Base-by-base conservation (phyloP, 2,888 invertebrate species). In the Hirtodrosophila histrioides region DNA sequence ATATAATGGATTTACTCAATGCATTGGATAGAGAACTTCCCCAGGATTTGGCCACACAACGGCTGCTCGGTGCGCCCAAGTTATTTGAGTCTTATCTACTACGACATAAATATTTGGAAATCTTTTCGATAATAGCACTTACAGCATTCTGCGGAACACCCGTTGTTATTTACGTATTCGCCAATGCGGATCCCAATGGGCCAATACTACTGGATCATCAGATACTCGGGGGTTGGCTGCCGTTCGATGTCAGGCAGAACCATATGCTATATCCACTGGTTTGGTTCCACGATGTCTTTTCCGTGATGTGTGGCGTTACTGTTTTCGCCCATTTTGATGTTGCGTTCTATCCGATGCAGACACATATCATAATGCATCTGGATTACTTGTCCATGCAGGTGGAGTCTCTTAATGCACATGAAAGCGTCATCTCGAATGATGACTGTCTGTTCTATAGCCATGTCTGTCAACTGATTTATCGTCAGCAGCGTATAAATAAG, bases 331-430 rank as follows among this genome's bases (percentile, higher is more conserved):
- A 51, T 24, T 81, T 66, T 11, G 87, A 82, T 40, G 50, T 62
- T 0, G 8, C 87, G 0, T 87, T 84, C 12, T 44, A 62, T 43
- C 4, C 60, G n/a, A 58, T 69, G 48, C 87, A 87, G 6, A 12
- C 33, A 0, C 78, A 71, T 2, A n/a, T 87, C 23, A 37, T 80
- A 3, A 75, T 85, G 85, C 78, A 82, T 45, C 23, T 85, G 40
- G 6, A 71, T 6, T n/a, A 27, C 7, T 36, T 82, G 2, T 24
- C 33, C 4, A n/a, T 36, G 2, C 56, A 63, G 5, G 1, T 82
- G 0, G 4, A 37, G 4, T 23, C 1, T 3, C 40, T 86, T 0
- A 36, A 69, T 50, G 69, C 35, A 2, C 35, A 7, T 1, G 48
- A 46, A 0, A 78, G 63, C 31, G 5, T 56, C 2, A 29, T 11